Conservation (phyloP, 2,888 invertebrate genomes). For the Poecilobothrus nobilitatus region DNA sequence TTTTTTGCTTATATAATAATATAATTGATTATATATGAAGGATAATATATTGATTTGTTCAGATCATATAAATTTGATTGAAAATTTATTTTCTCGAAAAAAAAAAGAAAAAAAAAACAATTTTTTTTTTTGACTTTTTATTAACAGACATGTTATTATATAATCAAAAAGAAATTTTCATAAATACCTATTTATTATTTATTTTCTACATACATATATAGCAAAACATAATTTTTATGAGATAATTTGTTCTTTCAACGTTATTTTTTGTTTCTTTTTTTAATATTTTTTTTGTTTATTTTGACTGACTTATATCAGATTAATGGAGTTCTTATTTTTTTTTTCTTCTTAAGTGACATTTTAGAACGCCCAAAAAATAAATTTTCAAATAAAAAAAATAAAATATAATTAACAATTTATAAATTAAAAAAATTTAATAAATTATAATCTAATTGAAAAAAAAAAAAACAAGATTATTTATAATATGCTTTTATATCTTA, state of each 20-base stretch:
- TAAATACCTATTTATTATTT: not conserved
- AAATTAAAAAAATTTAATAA: too few relatives aligned
- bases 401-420: too few relatives aligned
- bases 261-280: too few relatives aligned
- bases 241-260: not conserved
- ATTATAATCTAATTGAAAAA: too few relatives aligned
- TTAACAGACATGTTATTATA: not conserved
- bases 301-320: not conserved
- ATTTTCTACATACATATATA: not conserved
- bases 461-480: too few relatives aligned
- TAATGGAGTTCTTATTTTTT: not conserved
- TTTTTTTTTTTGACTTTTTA: not conserved
- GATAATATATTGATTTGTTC: conserved; percentile 2
- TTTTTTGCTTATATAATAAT: not conserved
- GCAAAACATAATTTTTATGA: not conserved
- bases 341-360: not conserved
- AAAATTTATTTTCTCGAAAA: not conserved
- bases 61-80: not conserved
- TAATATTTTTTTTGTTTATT: not conserved
- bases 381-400: not conserved
- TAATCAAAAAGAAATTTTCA: too few relatives aligned
- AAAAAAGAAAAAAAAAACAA: not conserved
- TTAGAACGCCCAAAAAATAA: not conserved
- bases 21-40: not conserved
- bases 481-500: too few relatives aligned